Conservation (phyloP, 2,888 invertebrate genomes). For the Heliothis peltigera region DNA sequence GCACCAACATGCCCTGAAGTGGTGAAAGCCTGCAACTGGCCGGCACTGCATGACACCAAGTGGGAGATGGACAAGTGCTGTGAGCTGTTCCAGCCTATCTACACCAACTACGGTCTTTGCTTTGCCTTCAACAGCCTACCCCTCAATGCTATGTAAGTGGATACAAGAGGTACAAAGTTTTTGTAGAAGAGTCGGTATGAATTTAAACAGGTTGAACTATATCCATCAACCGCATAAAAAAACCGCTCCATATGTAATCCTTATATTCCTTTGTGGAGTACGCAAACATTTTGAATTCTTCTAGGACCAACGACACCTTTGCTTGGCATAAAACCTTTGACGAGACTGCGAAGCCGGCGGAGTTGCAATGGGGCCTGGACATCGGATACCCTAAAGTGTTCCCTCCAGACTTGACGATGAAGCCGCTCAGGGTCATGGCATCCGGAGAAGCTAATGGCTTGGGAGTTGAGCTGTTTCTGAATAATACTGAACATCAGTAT, state of each 20-base stretch:
- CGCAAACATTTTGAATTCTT: background rate
- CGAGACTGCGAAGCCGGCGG: slow-evolving; percentile 57
- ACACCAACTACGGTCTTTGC: slow-evolving; percentile 85
- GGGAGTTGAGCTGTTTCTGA: slow-evolving; percentile 82
- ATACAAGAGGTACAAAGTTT: too few species aligned
- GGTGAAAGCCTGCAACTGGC: slow-evolving; percentile 85
- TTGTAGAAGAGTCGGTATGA: too few species aligned
- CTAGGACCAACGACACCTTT: slow-evolving; percentile 80
- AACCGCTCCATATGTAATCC: too few species aligned
- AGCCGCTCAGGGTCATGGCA: slow-evolving; percentile 80
- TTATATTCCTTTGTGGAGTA: too few species aligned
- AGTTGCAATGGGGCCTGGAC: slow-evolving; percentile 79
- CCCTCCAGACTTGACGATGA: slow-evolving; percentile 74
- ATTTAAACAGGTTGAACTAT: too few species aligned
- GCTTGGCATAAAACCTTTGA: slow-evolving; percentile 79
- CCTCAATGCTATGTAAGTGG: slow-evolving; percentile 82
- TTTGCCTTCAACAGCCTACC: slow-evolving; percentile 85
- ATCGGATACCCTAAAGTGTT: slow-evolving; percentile 81
- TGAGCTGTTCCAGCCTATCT: slow-evolving; percentile 79
- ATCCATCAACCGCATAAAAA: too few species aligned
- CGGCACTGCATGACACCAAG: slow-evolving; percentile 69
- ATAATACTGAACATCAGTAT: slow-evolving; percentile 82
- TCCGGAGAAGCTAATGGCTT: slow-evolving; percentile 84
- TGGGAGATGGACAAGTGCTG: slow-evolving; percentile 82
- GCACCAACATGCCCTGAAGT: slow-evolving; percentile 82